phyloP scores from a whole-genome alignment of 2,888 invertebrate species.

The Entomobrya multifasciata region DNA sequence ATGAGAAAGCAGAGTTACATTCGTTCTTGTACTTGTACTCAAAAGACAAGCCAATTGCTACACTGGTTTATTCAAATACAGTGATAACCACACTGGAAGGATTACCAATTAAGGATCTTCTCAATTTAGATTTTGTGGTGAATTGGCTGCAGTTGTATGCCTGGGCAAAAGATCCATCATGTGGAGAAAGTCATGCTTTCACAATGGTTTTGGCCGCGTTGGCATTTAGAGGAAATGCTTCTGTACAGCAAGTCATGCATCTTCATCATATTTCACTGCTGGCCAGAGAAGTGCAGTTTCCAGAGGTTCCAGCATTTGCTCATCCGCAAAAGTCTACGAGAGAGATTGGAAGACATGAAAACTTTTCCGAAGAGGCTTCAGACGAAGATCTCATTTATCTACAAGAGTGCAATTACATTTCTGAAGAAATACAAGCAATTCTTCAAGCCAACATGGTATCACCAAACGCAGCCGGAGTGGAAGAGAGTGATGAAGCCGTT shows the following conservation, averaged over 20 bases:
- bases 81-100: not conserved
- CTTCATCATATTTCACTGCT: conserved; percentile 35
- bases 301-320: not conserved
- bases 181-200: not conserved
- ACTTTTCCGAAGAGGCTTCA: not conserved
- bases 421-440: conserved; percentile 31
- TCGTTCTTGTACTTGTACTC: conserved; percentile 2
- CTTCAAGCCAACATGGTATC: not conserved
- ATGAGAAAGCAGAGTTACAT: not conserved
- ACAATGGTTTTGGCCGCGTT: conserved; percentile 10
- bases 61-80: not conserved
- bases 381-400: not conserved
- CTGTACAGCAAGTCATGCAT: conserved; percentile 18
- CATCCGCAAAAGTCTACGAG: no score
- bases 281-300: conserved; percentile 14
- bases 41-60: not conserved
- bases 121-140: conserved; percentile 11
- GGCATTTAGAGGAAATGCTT: conserved; percentile 24
- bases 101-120: conserved; percentile 17
- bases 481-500: not conserved
- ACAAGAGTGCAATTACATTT: not conserved
- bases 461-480: not conserved
- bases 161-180: not conserved
- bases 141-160: conserved; percentile 55
- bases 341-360: not conserved